phyloP scores from a whole-genome alignment of 2,797 vertebrate genomes.

The Chelidonichthys spinosus region DNA sequence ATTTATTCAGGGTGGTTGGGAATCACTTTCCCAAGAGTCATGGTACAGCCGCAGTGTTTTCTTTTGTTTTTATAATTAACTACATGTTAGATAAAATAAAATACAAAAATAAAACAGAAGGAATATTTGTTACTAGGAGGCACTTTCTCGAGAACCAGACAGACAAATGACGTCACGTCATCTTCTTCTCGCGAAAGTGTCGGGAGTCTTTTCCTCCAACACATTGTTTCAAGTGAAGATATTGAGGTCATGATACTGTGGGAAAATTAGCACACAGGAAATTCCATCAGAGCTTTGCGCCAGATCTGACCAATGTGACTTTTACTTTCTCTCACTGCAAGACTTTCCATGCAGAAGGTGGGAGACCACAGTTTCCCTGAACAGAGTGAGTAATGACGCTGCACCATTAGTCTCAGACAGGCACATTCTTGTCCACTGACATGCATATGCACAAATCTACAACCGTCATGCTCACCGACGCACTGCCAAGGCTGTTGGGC shows the following conservation, averaged over 20 bases:
- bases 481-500: background rate
- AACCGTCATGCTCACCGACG: background rate
- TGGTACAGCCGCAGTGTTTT: background rate
- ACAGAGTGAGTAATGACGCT: constrained; percentile 60
- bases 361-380: constrained; percentile 51
- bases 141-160: no score
- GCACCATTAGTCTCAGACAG: constrained; percentile 48
- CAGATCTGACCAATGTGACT: constrained; percentile 38
- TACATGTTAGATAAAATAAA: background rate
- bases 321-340: constrained; percentile 18
- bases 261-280: constrained; percentile 65
- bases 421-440: constrained; percentile 69
- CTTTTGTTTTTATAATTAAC: background rate
- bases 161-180: constrained; percentile 14
- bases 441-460: constrained; percentile 38
- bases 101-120: background rate
- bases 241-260: constrained; percentile 52
- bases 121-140: background rate
- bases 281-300: constrained; percentile 56
- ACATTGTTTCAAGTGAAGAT: constrained; percentile 24
- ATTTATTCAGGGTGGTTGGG: background rate
- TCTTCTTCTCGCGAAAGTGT: background rate
- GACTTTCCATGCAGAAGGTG: constrained; percentile 34
- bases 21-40: background rate
- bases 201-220: constrained; percentile 1